phyloP scores from a whole-genome alignment of 2,797 vertebrate species.

The Tapera naevia region DNA sequence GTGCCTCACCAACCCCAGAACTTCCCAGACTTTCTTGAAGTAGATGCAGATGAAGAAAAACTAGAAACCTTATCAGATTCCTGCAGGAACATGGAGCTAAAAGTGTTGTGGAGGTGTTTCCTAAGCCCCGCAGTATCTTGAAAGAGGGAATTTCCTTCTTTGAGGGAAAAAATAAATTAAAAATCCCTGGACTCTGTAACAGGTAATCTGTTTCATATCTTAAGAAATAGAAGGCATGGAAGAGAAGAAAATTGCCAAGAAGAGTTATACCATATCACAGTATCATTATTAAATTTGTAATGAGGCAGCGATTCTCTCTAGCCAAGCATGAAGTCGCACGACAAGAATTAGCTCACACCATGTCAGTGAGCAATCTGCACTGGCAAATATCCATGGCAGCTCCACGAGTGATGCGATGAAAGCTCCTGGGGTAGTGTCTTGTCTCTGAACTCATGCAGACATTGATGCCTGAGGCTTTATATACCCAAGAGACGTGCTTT shows the following conservation, averaged over 20 bases:
- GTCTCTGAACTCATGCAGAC: background rate
- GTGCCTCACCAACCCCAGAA: too few species aligned
- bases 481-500: background rate
- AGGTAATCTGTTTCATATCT: background rate
- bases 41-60: background rate
- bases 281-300: constrained; percentile 19
- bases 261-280: background rate
- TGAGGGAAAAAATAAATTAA: background rate
- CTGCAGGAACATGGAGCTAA: background rate
- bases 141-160: background rate
- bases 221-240: background rate
- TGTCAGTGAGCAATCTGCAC: background rate
- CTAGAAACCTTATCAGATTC: background rate
- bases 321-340: background rate
- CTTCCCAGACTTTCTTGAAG: background rate
- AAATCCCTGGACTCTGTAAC: background rate
- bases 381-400: background rate
- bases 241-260: background rate
- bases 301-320: constrained; percentile 13
- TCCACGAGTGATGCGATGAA: background rate
- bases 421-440: background rate
- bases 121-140: background rate
- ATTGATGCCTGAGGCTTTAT: background rate
- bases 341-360: background rate
- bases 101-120: background rate